These are phyloP conservation scores for Graptemys geographica DNA, from an alignment of 2,797 vertebrate species.

Conservation along the genomic window DNA sequence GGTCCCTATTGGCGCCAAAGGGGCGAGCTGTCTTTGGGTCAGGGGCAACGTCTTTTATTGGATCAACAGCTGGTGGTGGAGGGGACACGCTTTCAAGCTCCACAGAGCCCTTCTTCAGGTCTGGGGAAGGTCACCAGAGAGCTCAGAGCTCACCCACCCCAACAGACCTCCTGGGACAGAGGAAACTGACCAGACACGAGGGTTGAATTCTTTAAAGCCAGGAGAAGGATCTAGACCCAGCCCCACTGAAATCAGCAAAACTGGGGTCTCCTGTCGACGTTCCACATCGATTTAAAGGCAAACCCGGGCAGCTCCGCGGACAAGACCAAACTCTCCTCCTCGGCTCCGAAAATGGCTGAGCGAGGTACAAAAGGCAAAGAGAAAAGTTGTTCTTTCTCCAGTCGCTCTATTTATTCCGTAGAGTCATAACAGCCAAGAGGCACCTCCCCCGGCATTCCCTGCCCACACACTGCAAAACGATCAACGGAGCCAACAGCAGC, in stretches of 20 bases:
- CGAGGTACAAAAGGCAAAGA: not conserved
- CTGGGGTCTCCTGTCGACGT: not conserved
- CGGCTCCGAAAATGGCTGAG: not conserved
- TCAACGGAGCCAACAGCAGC: not conserved
- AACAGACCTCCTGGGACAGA: no score
- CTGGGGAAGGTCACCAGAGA: not conserved
- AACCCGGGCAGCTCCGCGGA: not conserved
- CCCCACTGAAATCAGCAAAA: not conserved
- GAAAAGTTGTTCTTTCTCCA: not conserved
- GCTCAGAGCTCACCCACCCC: no score
- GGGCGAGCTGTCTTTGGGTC: no score
- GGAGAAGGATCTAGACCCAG: not conserved
- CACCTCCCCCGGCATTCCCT: not conserved
- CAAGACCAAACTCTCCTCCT: not conserved
- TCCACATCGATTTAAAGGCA: not conserved
- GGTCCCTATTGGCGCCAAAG: no score
- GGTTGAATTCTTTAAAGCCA: not conserved
- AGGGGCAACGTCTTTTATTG: not conserved
- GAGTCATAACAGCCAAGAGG: not conserved
- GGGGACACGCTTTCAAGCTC: no score
- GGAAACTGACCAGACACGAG: not conserved
- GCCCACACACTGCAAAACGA: not conserved
- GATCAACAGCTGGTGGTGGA: not conserved
- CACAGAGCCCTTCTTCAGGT: not conserved
- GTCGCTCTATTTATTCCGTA: not conserved